Conservation (phyloP, 1,140 invertebrate species). For the Drosophila subpulchrella region DNA sequence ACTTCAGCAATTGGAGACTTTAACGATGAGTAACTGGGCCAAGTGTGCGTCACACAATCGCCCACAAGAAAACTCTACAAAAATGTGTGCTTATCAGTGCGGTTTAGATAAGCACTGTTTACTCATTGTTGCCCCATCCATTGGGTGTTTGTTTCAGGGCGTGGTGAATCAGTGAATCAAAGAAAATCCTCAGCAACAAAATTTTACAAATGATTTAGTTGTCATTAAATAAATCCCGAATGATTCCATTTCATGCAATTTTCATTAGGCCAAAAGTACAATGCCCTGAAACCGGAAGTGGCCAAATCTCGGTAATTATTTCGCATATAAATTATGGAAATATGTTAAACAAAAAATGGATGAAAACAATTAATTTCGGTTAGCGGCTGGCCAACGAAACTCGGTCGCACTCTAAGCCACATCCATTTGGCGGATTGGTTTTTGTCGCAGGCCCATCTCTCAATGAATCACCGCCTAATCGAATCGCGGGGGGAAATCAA, state of each 20-base stretch:
- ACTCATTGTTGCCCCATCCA: slow-evolving; percentile 63
- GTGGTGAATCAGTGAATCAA: slow-evolving; percentile 23
- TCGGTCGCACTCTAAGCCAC: slow-evolving; percentile 29
- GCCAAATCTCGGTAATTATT: slow-evolving; percentile 73
- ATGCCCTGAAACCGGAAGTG: slow-evolving; percentile 67
- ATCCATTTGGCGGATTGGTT: slow-evolving; percentile 27
- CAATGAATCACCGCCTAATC: slow-evolving; percentile 11
- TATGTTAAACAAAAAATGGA: slow-evolving; percentile 26
- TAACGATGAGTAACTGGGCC: slow-evolving; percentile 57
- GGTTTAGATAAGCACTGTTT: slow-evolving; percentile 64
- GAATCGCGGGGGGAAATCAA: slow-evolving; percentile 15
- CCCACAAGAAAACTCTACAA: slow-evolving; percentile 52
- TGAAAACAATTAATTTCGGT: slow-evolving; percentile 76
- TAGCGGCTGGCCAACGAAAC: slow-evolving; percentile 47
- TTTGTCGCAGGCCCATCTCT: slow-evolving; percentile 19
- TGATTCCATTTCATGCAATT: slow-evolving; percentile 60
- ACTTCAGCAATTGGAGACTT: slow-evolving; percentile 34
- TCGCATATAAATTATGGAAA: slow-evolving; percentile 71
- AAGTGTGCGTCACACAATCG: slow-evolving; percentile 52
- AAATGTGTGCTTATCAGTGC: slow-evolving; percentile 65
- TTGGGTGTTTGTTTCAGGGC: slow-evolving; percentile 42
- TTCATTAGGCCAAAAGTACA: slow-evolving; percentile 56
- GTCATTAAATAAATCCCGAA: slow-evolving; percentile 22
- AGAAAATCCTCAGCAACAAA: not conserved
- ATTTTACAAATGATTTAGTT: slow-evolving; percentile 1